Percentiles rank a stretch among this genome's conserved stretches.
These are phyloP conservation scores for Diaphora mendica DNA, from an alignment of 2,888 invertebrate genomes.

Conservation along the genomic window DNA sequence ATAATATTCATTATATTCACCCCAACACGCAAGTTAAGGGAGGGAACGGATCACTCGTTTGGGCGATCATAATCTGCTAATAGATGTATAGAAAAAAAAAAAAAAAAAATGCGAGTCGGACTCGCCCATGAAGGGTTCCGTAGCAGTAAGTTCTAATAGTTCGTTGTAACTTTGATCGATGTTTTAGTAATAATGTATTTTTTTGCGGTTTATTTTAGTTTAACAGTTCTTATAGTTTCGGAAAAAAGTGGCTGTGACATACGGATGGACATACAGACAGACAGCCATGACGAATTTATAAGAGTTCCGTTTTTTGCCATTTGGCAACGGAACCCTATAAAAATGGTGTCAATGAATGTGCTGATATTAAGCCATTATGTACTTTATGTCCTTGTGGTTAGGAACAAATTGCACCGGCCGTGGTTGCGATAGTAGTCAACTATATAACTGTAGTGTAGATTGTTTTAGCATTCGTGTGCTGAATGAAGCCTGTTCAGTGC, in stretches of 20 bases:
- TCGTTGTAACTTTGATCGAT: no score
- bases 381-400: background rate
- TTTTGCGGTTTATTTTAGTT: no score
- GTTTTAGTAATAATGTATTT: no score
- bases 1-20: conserved; percentile 25
- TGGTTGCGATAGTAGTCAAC: background rate
- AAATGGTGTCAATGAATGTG: background rate
- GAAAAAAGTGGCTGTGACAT: no score
- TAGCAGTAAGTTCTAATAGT: no score
- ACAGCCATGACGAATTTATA: no score
- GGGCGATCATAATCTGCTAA: conserved; percentile 41
- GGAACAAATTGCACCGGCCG: background rate
- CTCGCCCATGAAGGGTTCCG: no score
- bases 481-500: background rate
- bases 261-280: no score
- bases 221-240: no score
- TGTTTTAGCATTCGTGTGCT: background rate
- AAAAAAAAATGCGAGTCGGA: no score
- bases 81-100: conserved; percentile 27
- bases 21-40: conserved; percentile 28
- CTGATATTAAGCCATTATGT: background rate
- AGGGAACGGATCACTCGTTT: conserved; percentile 29
- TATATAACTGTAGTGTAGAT: background rate
- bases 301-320: no score
- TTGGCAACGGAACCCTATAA: no score